Evolutionary conservation across 2,888 invertebrate genomes (phyloP), one percentile per base, ranked within the genome.

Genomic region (Nemurella pictetii): DNA sequence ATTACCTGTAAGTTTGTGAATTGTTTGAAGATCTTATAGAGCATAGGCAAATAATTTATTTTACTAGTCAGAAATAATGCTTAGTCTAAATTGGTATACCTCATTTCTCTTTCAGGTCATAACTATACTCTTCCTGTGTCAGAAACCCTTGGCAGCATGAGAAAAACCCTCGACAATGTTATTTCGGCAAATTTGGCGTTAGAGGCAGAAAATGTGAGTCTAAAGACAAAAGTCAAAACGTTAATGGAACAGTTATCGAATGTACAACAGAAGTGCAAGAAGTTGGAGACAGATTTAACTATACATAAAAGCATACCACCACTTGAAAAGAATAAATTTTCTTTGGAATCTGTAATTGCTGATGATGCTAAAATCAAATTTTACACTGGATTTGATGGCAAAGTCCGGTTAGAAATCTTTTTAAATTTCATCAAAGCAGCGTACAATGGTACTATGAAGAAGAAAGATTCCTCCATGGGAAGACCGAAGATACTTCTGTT

Each of bases 351-450:
- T 4, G 25, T 78, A 26, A 78, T 78, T 28, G 9, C 7, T 28
- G 78, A 78, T 78, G 78, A 78, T 3, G n/a, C 26, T 7, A 78
- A 78, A 78, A 27, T 78, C 5, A 5, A 26, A 30, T 80, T 80
- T 80, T 80, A 80, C 26, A 80, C 80, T n/a, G n/a, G 80, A 5
- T 80, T 80, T 80, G 78, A 29, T 2, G 32, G n/a, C 32, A 30
- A 30, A 26, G 32, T 25, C 20, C 9, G 32, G n/a, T 28, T 80
- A 7, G 26, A 30, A 20, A 80, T 80, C 26, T 80, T 80, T 26
- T 12, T 30, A 4, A 5, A 80, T 28, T 80, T 80, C 26, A 30
- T 80, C 20, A n/a, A 25, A 7, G 20, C 15, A 12, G 80, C 32
- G 4, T 32, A 80, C n/a, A 29, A 20, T 3, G 35, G 20, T 32